These are phyloP conservation scores for Psittacus erithacus DNA, from an alignment of 2,113 vertebrate genomes.

Conservation along the genomic window DNA sequence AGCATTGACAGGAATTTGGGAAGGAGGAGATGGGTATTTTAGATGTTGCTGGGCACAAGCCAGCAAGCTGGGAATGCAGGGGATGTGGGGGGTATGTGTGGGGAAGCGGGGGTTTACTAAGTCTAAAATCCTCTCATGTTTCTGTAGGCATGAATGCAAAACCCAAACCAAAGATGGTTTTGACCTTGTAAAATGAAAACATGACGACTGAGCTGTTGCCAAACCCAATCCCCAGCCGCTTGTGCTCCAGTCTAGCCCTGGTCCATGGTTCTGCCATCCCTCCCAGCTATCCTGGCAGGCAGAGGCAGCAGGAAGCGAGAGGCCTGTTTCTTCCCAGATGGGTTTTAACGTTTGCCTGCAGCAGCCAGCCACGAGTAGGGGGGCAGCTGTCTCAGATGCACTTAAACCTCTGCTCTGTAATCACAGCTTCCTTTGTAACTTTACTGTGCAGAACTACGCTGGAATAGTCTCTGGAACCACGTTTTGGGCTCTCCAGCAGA, in stretches of 20 bases:
- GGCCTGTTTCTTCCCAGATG: conserved; percentile 12
- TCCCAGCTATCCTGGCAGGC: conserved; percentile 32
- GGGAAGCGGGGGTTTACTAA: not conserved
- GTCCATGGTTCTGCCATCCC: not conserved
- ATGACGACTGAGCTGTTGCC: not conserved
- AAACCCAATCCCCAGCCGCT: not conserved
- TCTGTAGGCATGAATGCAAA: conserved; percentile 16
- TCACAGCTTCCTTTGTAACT: not conserved
- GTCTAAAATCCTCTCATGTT: not conserved
- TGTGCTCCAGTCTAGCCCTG: not conserved
- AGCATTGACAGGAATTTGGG: not conserved
- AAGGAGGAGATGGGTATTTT: not conserved
- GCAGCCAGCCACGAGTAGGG: not conserved
- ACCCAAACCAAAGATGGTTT: conserved; percentile 37
- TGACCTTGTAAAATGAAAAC: conserved; percentile 35
- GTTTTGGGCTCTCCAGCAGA: not conserved
- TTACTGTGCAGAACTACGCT: not conserved
- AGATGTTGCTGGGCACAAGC: not conserved
- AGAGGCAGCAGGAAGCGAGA: conserved; percentile 11
- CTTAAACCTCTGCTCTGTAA: not conserved
- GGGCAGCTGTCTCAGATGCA: not conserved
- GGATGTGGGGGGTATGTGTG: not conserved
- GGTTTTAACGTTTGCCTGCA: not conserved
- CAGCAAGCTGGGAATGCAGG: not conserved
- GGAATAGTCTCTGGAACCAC: not conserved